Base-by-base conservation (phyloP, 2,113 vertebrate genomes). In the Lathamus discolor region DNA sequence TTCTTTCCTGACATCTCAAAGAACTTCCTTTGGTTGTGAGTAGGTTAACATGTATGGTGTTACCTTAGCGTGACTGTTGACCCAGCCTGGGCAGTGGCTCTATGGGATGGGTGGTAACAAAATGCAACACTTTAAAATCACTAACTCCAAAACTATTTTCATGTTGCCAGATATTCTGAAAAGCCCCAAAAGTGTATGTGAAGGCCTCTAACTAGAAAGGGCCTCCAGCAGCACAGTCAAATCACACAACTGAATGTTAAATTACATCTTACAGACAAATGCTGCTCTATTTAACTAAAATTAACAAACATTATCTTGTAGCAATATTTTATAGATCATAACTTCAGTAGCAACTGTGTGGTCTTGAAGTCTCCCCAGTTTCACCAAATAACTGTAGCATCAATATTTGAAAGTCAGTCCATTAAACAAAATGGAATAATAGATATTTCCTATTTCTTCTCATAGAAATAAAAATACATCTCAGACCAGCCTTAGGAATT, bases 191-290 rank as follows among this genome's bases (percentile, higher is more conserved):
- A 52, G 64, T 41, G 25, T 17, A 85, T 39, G 37, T 54, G 89
- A 96, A 91, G 44, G 35, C 64, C 94, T 95, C 44, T 68, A 90
- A 69, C 88, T 91, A 97, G 84, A 89, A 92, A 92, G 62, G 77
- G 28, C 39, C 89, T 96, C 82, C 93, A 96, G 96, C n/a, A 93
- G 75, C 75, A 95, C 13, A 86, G 82, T 95, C 88, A 95, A 95
- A 95, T 94, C 94, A 94, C 52, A 96, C 44, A 96, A 89, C 63
- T 68, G 88, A 84, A 81, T 96, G 92, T 67, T 94, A 97, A 95
- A 96, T 97, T 93, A 91, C 70, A 92, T 51, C 62, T 96, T 93
- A 92, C 83, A 95, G 86, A 79, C 83, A 95, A 98, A 96, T 84
- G 59, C 80, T 83, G 84, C 72, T 94, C 79, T 59, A 67, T 96